These are phyloP conservation scores for Cyprinodon diabolis DNA, from an alignment of 2,797 vertebrate species.

Conservation along the genomic window DNA sequence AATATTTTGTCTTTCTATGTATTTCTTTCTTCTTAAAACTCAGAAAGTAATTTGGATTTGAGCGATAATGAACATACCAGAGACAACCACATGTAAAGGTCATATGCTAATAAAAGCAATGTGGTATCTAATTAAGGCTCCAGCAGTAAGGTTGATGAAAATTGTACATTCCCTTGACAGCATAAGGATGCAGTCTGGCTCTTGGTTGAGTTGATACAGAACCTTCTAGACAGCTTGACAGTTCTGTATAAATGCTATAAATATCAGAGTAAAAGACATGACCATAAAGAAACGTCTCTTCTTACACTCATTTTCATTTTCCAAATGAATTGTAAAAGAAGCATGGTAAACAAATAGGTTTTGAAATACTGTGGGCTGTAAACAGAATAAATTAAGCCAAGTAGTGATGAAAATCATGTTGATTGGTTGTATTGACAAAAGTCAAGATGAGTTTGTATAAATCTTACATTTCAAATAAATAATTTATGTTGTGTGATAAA, in stretches of 20 bases:
- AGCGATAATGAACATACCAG: conserved; percentile 9
- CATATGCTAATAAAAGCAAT: conserved; percentile 14
- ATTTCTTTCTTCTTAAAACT: not conserved
- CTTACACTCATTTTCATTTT: not conserved
- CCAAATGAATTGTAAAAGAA: not conserved
- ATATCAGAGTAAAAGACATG: not conserved
- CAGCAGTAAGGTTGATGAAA: conserved; percentile 2
- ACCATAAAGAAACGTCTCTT: not conserved
- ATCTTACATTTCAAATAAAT: not conserved
- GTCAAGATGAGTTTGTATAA: not conserved
- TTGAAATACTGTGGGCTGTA: not conserved
- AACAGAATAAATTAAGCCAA: not conserved
- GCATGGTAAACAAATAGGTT: not conserved
- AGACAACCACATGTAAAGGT: conserved; percentile 8
- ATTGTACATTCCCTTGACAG: not conserved
- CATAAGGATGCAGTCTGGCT: not conserved
- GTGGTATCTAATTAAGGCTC: conserved; percentile 11
- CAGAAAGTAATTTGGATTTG: not conserved
- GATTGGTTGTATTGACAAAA: not conserved
- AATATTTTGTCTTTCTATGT: not conserved
- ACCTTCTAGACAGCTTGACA: not conserved
- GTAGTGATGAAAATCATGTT: not conserved
- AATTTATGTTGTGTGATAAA: not conserved
- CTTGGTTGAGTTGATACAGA: not conserved
- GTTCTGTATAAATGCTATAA: not conserved